Evolutionary conservation across 2,888 invertebrate species (phyloP).

Genomic region (Xestia rhomboidea): DNA sequence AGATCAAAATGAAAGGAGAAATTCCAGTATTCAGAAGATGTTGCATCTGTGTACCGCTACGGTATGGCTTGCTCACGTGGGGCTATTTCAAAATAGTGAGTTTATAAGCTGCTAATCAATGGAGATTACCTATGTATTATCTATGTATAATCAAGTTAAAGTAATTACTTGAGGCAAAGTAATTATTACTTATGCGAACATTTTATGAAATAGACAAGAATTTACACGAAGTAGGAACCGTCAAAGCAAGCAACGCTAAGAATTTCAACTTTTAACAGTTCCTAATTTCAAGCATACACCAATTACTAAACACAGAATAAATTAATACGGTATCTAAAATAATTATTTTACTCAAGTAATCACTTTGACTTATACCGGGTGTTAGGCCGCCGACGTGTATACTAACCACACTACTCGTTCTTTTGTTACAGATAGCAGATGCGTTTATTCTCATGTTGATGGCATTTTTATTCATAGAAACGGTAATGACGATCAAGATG

Average conservation of each 20-base stretch:
- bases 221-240: too few relatives aligned
- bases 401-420: neutral
- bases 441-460: neutral
- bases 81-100: slow-evolving; percentile 72
- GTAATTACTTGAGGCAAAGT: too few relatives aligned
- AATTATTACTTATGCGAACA: neutral
- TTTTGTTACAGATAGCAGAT: slow-evolving; percentile 24
- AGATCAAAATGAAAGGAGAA: slow-evolving; percentile 33
- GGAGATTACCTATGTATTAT: too few relatives aligned
- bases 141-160: too few relatives aligned
- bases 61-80: slow-evolving; percentile 76
- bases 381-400: neutral
- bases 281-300: too few relatives aligned
- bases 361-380: too few relatives aligned
- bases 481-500: rapidly evolving
- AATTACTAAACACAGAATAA: neutral
- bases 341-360: too few relatives aligned
- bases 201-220: too few relatives aligned
- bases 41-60: slow-evolving; percentile 75
- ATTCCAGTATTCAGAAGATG: slow-evolving; percentile 75
- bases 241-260: too few relatives aligned
- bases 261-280: too few relatives aligned
- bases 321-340: too few relatives aligned
- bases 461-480: neutral
- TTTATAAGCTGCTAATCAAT: neutral